Base-by-base conservation (phyloP, 2,113 vertebrate genomes). In the Leuciscus idus region DNA sequence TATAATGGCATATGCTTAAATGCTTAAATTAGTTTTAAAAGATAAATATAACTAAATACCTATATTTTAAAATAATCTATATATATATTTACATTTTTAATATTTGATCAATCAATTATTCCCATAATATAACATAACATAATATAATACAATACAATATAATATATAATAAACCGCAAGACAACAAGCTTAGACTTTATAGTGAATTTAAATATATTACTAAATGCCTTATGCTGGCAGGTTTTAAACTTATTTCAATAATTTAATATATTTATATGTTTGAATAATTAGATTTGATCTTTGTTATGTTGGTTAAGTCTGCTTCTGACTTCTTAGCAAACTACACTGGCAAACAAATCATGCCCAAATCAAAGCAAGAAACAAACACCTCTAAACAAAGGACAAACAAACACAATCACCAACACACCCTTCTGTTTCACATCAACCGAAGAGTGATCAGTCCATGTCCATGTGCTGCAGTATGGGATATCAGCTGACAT, bases 371-470 rank as follows among this genome's bases (percentile, higher is more conserved):
- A 46, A 74, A n/a, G 39, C 23, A 76, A 76, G 46, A 52, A 81
- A 48, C 39, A 33, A 28, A 68, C 10, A 26, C 36, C 33, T 46
- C 61, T 9, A 84, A 73, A 68, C n/a, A 46, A 68, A 66, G 26
- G 46, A 48, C 48, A 70, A 61, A 52, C 28, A 55, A 52, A 72
- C 26, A 66, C 15, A 17, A 15, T 46, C 76, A n/a, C 59, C 39
- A 62, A 83, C 21, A 50, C 68, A 73, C 75, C 72, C 87, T 80
- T 85, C 68, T 68, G 83, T 77, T 62, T 61, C 23, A 33, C 81
- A 73, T 72, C 81, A 83, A 0, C 64, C 46, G 64, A 36, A 8
- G 6, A 73, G 48, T 72, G 81, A 83, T n/a, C 17, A 4, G 21
- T 48, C 13, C 9, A 33, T 55, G 81, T 83, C 26, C 19, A 55